Evolutionary conservation across 2,113 vertebrate species (phyloP).

Genomic region (Bujurquina vittata): DNA sequence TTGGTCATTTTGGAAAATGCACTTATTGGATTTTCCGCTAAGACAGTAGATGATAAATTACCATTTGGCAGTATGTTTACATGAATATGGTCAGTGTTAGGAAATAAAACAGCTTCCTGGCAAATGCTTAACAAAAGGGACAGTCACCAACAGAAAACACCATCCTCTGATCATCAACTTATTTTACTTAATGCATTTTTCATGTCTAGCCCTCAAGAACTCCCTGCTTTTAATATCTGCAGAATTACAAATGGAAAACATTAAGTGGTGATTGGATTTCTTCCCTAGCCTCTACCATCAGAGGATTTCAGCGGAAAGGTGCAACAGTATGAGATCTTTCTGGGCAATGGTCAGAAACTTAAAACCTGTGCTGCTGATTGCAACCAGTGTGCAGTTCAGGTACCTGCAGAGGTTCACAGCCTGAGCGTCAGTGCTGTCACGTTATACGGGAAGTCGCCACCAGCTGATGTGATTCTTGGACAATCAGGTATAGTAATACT

Average conservation of each 20-base stretch:
- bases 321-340: constrained; percentile 55
- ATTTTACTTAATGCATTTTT: neutral
- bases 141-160: neutral
- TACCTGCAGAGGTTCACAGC: constrained; percentile 36
- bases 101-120: too few relatives aligned
- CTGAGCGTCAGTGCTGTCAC: constrained; percentile 71
- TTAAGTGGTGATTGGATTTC: neutral
- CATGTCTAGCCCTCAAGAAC: neutral
- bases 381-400: constrained; percentile 45
- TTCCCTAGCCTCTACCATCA: constrained; percentile 56
- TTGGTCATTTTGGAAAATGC: neutral
- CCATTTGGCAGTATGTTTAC: too few relatives aligned
- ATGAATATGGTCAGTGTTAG: too few relatives aligned
- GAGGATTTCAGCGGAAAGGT: constrained; percentile 64
- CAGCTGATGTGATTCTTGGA: constrained; percentile 63
- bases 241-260: neutral
- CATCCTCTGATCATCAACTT: neutral
- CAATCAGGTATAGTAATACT: constrained; percentile 63
- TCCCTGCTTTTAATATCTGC: neutral
- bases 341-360: constrained; percentile 21
- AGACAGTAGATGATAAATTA: too few relatives aligned
- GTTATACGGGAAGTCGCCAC: constrained; percentile 69
- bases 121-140: neutral
- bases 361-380: constrained; percentile 29
- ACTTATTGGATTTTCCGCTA: neutral